These are phyloP conservation scores for Chaunax sp. DNA, from an alignment of 2,797 vertebrate species.

Conservation along the genomic window DNA sequence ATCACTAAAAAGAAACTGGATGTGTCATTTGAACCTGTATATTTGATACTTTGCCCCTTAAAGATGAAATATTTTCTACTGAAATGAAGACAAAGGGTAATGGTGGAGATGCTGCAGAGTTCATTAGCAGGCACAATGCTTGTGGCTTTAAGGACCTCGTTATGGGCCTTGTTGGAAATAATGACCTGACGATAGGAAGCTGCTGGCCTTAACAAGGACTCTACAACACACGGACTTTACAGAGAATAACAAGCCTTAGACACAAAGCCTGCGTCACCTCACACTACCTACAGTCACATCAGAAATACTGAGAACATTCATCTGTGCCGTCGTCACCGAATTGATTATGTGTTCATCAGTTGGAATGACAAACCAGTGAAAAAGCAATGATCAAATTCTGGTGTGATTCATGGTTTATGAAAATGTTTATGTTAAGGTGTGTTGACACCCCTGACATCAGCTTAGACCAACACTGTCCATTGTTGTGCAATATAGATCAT, in stretches of 20 bases:
- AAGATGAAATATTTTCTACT: no score
- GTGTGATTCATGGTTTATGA: neutral
- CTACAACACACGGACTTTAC: constrained; percentile 9
- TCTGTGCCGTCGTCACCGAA: neutral
- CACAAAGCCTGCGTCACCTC: constrained; percentile 20
- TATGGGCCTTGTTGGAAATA: constrained; percentile 72
- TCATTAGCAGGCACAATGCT: constrained; percentile 23
- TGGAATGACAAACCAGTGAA: neutral
- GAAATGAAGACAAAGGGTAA: constrained; percentile 22
- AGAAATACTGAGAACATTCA: constrained; percentile 8
- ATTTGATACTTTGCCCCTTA: no score
- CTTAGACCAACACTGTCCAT: no score
- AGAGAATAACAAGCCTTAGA: constrained; percentile 67
- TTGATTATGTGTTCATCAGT: neutral
- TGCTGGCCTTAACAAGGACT: constrained; percentile 48
- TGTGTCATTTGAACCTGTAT: no score
- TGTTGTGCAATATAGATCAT: no score
- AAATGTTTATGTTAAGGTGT: no score
- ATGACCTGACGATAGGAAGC: constrained; percentile 67
- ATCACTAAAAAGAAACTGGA: no score
- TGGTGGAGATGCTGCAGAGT: constrained; percentile 6
- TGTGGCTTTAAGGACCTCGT: constrained; percentile 56
- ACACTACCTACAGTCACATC: constrained; percentile 4
- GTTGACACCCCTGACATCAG: no score
- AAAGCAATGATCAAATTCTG: neutral